These are phyloP conservation scores for Acrocephalus arundinaceus DNA, from an alignment of 2,113 vertebrate genomes.

Conservation along the genomic window DNA sequence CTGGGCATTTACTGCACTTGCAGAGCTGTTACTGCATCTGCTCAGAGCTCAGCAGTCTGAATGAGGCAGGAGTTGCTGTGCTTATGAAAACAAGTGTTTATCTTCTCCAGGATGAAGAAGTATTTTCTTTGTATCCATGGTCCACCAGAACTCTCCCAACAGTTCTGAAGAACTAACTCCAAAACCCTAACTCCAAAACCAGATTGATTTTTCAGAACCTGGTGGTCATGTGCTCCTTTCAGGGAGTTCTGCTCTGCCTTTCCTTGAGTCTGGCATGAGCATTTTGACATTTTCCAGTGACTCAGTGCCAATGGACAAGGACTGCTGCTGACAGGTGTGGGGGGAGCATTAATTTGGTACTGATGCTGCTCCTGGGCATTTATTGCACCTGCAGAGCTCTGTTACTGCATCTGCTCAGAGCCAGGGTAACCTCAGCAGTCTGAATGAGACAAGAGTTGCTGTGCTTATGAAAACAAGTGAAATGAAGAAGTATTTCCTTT, in stretches of 20 bases:
- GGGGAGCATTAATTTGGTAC: neutral
- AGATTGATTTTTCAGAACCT: too few species aligned
- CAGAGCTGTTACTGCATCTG: too few species aligned
- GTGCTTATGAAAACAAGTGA: neutral
- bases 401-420: neutral
- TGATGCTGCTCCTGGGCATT: neutral
- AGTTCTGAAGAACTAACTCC: too few species aligned
- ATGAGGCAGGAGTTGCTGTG: too few species aligned
- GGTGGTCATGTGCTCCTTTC: neutral
- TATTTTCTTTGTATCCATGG: too few species aligned
- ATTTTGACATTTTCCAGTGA: neutral
- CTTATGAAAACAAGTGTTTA: too few species aligned
- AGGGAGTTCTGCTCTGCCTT: neutral
- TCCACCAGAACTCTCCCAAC: too few species aligned
- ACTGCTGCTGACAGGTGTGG: neutral
- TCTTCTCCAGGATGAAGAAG: too few species aligned
- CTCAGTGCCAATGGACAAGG: neutral
- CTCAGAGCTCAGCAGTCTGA: too few species aligned
- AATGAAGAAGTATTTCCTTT: neutral
- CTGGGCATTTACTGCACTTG: too few species aligned
- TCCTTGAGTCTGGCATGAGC: neutral
- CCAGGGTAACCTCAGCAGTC: neutral
- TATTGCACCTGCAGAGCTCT: neutral
- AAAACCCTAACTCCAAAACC: too few species aligned
- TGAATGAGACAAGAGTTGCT: neutral